These are phyloP conservation scores for Denticeps clupeoides DNA, from an alignment of 2,797 vertebrate species.

Conservation along the genomic window DNA sequence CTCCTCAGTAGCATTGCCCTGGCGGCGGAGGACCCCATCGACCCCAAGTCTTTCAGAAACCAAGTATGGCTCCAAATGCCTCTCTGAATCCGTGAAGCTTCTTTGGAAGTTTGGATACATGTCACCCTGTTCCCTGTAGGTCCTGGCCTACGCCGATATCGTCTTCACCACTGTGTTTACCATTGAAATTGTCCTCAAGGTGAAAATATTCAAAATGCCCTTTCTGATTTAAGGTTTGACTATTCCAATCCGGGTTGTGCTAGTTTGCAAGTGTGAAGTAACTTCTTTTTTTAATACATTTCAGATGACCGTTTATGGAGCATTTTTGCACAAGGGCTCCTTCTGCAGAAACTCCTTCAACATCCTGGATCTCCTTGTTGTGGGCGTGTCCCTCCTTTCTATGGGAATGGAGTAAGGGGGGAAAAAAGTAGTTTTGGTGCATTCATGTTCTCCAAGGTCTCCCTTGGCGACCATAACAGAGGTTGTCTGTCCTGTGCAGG, in stretches of 20 bases:
- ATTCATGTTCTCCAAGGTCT: not conserved
- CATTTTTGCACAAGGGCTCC: constrained; percentile 90
- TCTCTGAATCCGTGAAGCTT: not conserved
- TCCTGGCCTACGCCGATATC: constrained; percentile 85
- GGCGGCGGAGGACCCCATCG: constrained; percentile 93
- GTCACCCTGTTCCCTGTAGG: constrained; percentile 46
- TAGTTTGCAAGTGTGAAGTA: constrained; percentile 3
- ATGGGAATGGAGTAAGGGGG: constrained; percentile 85
- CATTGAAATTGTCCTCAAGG: constrained; percentile 93
- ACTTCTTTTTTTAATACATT: too few species aligned
- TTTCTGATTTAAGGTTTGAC: too few species aligned
- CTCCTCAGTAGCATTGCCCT: constrained; percentile 91
- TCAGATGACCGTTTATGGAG: constrained; percentile 95
- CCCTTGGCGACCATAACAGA: too few species aligned
- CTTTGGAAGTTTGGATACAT: not conserved
- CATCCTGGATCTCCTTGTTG: constrained; percentile 92
- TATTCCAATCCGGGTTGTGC: not conserved
- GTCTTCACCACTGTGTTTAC: constrained; percentile 94
- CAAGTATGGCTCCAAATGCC: constrained; percentile 62
- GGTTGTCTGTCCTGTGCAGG: constrained; percentile 44
- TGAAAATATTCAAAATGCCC: too few species aligned
- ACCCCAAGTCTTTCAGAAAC: constrained; percentile 81
- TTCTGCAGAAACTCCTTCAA: constrained; percentile 98
- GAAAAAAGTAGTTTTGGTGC: not conserved
- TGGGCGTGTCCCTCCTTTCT: constrained; percentile 88